phyloP scores from a whole-genome alignment of 2,113 vertebrate species.

The human (Homo sapiens) region DNA sequence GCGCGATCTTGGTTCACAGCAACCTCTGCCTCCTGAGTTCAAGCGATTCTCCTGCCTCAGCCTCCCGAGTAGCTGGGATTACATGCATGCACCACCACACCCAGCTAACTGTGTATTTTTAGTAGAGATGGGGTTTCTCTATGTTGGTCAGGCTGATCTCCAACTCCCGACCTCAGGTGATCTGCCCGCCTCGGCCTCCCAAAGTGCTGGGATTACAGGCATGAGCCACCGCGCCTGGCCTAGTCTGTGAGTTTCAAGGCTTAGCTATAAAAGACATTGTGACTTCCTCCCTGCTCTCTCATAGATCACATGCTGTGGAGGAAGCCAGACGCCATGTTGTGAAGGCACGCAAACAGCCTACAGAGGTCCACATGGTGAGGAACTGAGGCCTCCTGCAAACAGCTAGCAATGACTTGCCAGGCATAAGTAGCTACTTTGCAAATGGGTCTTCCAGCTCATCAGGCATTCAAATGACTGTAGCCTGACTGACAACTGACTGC shows the following conservation, averaged over 20 bases:
- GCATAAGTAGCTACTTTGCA: not conserved
- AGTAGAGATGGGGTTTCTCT: too few species aligned
- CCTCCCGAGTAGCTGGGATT: too few species aligned
- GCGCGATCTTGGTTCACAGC: too few species aligned
- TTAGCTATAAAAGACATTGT: not conserved
- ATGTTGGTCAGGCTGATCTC: too few species aligned
- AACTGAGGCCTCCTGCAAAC: not conserved
- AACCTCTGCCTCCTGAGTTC: too few species aligned
- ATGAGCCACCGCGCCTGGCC: too few species aligned
- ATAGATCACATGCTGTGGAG: not conserved
- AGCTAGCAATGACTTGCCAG: not conserved
- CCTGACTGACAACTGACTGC: not conserved
- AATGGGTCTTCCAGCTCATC: not conserved
- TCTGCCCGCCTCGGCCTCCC: too few species aligned
- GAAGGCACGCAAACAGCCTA: not conserved
- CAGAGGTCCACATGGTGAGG: not conserved
- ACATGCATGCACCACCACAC: too few species aligned
- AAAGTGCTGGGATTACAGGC: too few species aligned
- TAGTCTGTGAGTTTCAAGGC: not conserved
- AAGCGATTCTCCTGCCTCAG: too few species aligned
- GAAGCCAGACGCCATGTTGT: not conserved
- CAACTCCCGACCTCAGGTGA: too few species aligned
- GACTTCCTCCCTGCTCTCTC: not conserved
- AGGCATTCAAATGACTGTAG: not conserved
- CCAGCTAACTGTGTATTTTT: too few species aligned